Evolutionary conservation across 1,140 invertebrate genomes (phyloP).

Genomic region (Achatina immaculata): DNA sequence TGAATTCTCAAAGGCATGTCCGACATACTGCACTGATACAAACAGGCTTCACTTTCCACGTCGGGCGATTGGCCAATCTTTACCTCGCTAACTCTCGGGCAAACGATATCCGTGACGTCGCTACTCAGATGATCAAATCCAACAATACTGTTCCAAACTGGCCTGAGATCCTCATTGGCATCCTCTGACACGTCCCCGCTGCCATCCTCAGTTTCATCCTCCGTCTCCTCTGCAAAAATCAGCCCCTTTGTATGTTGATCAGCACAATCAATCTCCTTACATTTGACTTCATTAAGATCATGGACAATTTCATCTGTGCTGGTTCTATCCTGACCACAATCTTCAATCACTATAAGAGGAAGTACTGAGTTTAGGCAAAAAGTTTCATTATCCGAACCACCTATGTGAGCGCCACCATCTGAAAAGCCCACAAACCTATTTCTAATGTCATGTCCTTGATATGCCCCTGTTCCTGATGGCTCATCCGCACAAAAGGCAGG

Average conservation of each 20-base stretch:
- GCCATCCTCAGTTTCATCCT: not conserved
- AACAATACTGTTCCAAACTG: conserved; percentile 4
- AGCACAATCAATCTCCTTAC: not conserved
- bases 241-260: not conserved
- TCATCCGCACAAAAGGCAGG: not conserved
- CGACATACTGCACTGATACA: no score
- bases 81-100: not conserved
- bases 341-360: conserved; percentile 1
- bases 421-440: not conserved
- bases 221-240: not conserved
- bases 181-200: not conserved
- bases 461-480: not conserved
- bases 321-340: not conserved
- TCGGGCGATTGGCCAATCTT: not conserved
- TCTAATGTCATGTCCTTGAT: not conserved
- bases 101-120: not conserved
- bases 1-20: no score
- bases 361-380: not conserved
- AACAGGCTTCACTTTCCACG: not conserved
- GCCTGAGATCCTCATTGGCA: not conserved
- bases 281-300: not conserved
- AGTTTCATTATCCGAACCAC: not conserved
- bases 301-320: not conserved
- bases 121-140: conserved; percentile 16
- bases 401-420: no score